A percentile compares a stretch with the other conserved stretches of the same genome.
Evolutionary conservation across 1,140 invertebrate genomes (phyloP).

Genomic region (Nasonia vitripennis): DNA sequence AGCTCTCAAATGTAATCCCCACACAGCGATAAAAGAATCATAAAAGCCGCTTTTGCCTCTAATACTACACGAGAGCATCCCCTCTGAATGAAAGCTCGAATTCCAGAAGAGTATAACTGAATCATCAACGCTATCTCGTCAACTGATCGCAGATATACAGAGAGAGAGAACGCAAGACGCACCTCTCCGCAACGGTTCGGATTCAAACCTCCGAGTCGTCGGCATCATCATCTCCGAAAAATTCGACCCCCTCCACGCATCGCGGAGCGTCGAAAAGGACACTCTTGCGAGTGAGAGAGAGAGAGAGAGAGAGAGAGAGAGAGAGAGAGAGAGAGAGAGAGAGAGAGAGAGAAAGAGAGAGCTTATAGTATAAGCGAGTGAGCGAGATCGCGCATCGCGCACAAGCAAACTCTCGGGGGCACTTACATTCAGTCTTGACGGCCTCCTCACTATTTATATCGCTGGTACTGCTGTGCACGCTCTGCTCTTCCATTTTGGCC

Average conservation of each 20-base stretch:
- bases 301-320: neutral
- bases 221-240: conserved; percentile 2
- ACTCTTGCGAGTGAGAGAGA: neutral
- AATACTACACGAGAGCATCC: neutral
- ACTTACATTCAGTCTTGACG: conserved; percentile 70
- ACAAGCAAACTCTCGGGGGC: conserved; percentile 18
- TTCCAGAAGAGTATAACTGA: neutral
- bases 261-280: neutral
- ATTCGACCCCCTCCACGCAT: neutral
- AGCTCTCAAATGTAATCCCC: neutral
- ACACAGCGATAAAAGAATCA: neutral
- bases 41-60: neutral
- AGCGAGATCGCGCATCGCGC: neutral
- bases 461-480: conserved; percentile 72
- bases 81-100: neutral
- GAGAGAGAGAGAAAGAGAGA: neutral
- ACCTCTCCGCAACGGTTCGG: neutral
- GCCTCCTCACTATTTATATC: conserved; percentile 75
- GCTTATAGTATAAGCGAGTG: neutral
- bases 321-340: neutral
- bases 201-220: neutral
- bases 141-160: neutral
- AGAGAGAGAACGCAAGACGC: neutral
- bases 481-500: conserved; percentile 74
- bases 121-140: neutral